These are phyloP conservation scores for Gallirallus australis DNA, from an alignment of 2,797 vertebrate species.

Conservation along the genomic window DNA sequence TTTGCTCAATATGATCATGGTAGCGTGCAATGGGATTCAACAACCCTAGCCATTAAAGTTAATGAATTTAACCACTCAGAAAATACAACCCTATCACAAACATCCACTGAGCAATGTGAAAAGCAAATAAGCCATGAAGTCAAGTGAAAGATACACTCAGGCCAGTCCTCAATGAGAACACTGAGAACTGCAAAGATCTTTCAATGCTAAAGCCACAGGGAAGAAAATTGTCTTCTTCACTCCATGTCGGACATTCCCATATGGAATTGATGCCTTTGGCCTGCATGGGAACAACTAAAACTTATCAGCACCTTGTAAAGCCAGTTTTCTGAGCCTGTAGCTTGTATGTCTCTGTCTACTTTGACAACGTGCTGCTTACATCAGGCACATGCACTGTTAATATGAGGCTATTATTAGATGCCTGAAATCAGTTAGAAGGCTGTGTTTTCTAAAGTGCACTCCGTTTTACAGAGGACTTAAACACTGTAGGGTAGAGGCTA, in stretches of 20 bases:
- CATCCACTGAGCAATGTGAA: background rate
- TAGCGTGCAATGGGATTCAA: background rate
- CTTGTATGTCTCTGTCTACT: background rate
- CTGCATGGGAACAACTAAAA: background rate
- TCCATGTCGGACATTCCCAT: background rate
- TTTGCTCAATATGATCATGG: background rate
- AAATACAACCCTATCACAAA: background rate
- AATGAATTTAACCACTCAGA: background rate
- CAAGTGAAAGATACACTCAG: background rate
- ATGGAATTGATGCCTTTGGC: background rate
- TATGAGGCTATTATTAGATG: background rate
- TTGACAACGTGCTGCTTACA: background rate
- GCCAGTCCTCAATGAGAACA: background rate
- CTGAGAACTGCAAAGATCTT: background rate
- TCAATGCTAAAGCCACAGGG: background rate
- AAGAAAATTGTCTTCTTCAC: background rate
- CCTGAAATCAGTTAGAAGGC: background rate
- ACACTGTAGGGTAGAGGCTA: background rate
- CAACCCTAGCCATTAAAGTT: background rate
- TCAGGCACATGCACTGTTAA: background rate
- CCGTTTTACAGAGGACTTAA: background rate
- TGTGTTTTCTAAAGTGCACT: constrained; percentile 1
- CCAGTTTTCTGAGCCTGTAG: background rate
- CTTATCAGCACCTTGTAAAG: background rate
- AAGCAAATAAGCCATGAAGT: background rate